These are phyloP conservation scores for Timandra comae DNA, from an alignment of 2,888 invertebrate genomes.

Conservation along the genomic window DNA sequence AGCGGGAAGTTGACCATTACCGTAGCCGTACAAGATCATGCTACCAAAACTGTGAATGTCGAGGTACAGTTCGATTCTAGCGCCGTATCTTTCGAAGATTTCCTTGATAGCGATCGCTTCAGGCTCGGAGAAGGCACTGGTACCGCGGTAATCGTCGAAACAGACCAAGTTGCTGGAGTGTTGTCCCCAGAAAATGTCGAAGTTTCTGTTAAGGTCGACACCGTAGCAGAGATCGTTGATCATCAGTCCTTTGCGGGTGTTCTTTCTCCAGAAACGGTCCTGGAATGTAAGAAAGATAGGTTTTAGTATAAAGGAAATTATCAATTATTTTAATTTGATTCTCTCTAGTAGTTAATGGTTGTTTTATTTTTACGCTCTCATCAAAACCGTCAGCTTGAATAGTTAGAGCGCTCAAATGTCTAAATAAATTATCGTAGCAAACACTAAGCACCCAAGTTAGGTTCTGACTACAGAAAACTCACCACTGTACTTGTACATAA, in stretches of 20 bases:
- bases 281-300: no score
- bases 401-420: no score
- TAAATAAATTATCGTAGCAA: no score
- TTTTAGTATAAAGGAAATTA: no score
- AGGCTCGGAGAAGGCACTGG: constrained; percentile 78
- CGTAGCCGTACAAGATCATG: constrained; percentile 60
- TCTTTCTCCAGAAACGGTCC: constrained; percentile 81
- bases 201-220: constrained; percentile 85
- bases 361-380: no score
- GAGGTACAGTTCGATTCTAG: constrained; percentile 78
- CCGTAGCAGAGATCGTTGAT: constrained; percentile 70
- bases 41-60: constrained; percentile 85
- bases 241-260: constrained; percentile 51
- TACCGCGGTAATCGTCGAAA: constrained; percentile 78
- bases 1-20: constrained; percentile 49
- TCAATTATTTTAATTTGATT: no score
- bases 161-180: constrained; percentile 68
- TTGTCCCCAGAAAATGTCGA: constrained; percentile 80
- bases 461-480: no score
- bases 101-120: constrained; percentile 77
- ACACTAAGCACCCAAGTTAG: no score
- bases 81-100: constrained; percentile 63
- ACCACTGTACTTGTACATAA: no score
- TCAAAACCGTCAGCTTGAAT: no score
- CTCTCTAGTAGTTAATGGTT: no score